phyloP scores from a whole-genome alignment of 1,140 invertebrate species.

The Drosophila sulfurigaster region DNA sequence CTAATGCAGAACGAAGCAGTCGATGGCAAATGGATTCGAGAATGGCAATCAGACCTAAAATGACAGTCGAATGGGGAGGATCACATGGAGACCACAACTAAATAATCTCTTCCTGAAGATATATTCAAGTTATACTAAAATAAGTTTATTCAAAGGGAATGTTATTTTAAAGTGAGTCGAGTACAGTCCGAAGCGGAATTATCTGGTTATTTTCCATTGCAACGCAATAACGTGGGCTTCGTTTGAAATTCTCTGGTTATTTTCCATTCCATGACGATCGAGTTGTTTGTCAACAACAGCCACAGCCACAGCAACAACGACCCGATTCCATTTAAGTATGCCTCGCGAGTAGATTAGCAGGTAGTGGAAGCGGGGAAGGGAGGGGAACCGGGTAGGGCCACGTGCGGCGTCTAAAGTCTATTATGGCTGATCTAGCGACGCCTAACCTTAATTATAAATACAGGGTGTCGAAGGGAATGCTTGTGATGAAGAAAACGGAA shows the following conservation, averaged over 20 bases:
- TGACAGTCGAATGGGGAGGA: constrained; percentile 5
- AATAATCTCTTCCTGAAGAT: background rate
- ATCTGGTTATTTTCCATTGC: constrained; percentile 14
- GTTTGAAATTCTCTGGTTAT: constrained; percentile 29
- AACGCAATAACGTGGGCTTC: constrained; percentile 16
- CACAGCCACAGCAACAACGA: background rate
- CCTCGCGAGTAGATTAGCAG: constrained; percentile 4
- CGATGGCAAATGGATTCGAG: background rate
- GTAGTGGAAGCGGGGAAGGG: background rate
- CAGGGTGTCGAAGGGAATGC: constrained; percentile 9
- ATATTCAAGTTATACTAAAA: background rate
- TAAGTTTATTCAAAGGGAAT: background rate
- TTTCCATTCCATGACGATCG: constrained; percentile 38
- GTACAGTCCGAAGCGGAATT: constrained; percentile 7
- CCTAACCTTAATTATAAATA: constrained; percentile 19
- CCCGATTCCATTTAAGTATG: constrained; percentile 22
- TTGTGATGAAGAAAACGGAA: background rate
- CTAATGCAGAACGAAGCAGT: background rate
- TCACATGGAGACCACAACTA: background rate
- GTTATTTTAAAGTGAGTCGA: constrained; percentile 2
- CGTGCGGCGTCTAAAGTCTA: background rate
- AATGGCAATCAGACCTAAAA: background rate
- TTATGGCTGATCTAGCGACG: background rate
- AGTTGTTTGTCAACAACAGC: constrained; percentile 34
- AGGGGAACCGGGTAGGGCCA: background rate